Evolutionary conservation across 2,797 vertebrate species (phyloP).

Genomic region (Enoplosus armatus): DNA sequence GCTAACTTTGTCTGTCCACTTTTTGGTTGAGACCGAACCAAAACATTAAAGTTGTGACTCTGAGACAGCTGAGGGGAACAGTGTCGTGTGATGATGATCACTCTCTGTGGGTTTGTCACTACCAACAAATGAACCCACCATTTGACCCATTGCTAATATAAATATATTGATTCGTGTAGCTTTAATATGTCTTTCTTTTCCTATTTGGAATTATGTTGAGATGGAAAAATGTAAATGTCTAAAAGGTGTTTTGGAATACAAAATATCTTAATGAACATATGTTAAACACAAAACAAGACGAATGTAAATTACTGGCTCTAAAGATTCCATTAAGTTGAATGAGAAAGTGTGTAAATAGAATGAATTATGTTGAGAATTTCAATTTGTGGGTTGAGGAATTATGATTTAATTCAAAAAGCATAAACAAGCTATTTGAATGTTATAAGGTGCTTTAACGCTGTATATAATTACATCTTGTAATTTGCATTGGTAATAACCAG

Average conservation of each 20-base stretch:
- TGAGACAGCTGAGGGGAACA: background rate
- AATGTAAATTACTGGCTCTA: conserved; percentile 12
- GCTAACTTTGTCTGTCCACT: background rate
- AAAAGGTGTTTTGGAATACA: conserved; percentile 24
- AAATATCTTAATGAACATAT: conserved; percentile 5
- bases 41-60: background rate
- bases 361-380: conserved; percentile 45
- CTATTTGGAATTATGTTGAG: conserved; percentile 2
- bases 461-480: conserved; percentile 23
- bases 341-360: conserved; percentile 29
- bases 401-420: conserved; percentile 18
- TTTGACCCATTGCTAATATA: background rate
- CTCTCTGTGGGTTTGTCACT: background rate
- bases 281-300: conserved; percentile 32
- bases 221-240: conserved; percentile 21
- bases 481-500: conserved; percentile 24
- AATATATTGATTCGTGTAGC: background rate
- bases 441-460: conserved; percentile 8
- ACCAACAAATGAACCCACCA: background rate
- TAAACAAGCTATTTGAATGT: conserved; percentile 39
- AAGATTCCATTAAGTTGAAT: conserved; percentile 31
- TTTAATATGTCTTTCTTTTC: conserved; percentile 6
- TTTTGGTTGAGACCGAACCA: background rate
- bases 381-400: conserved; percentile 43
- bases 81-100: background rate